A percentile compares a stretch with the other conserved stretches of the same genome.
phyloP scores from a whole-genome alignment of 2,888 invertebrate genomes.

The Alloplasta piceator region DNA sequence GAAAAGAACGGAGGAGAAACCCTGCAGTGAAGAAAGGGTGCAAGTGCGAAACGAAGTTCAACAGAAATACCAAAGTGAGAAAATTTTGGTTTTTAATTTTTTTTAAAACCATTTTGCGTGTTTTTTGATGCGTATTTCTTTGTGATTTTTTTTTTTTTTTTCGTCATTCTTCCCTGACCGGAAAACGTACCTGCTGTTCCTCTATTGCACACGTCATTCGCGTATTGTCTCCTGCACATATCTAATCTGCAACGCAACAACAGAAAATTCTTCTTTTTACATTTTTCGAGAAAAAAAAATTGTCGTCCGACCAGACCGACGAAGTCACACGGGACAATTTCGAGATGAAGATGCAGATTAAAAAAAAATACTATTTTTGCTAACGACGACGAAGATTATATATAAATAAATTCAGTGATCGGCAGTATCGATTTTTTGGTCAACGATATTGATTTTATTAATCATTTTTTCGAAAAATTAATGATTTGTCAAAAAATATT shows the following conservation, averaged over 20 bases:
- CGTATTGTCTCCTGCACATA: constrained; percentile 98
- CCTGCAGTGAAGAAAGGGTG: constrained; percentile 59
- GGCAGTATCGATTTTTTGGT: too few species aligned
- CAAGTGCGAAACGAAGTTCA: constrained; percentile 61
- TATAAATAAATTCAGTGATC: too few species aligned
- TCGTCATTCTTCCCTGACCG: constrained; percentile 59
- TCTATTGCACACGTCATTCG: constrained; percentile 98
- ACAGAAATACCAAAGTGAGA: constrained; percentile 50
- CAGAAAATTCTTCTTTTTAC: constrained; percentile 83
- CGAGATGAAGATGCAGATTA: constrained; percentile 1
- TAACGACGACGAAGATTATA: too few species aligned
- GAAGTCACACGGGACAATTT: constrained; percentile 74
- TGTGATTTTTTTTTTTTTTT: constrained; percentile 67
- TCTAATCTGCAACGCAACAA: constrained; percentile 96
- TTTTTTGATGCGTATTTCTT: constrained; percentile 14
- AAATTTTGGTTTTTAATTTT: constrained; percentile 36
- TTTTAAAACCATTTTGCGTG: constrained; percentile 63
- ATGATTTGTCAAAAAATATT: too few species aligned
- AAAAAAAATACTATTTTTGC: not conserved
- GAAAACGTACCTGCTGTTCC: constrained; percentile 96
- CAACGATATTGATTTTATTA: too few species aligned
- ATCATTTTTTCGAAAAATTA: too few species aligned
- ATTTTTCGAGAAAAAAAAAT: constrained; percentile 65
- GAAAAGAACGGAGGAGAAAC: constrained; percentile 41
- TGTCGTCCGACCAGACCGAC: constrained; percentile 12